These are phyloP conservation scores for Pyralis farinalis DNA, from an alignment of 2,888 invertebrate species.

Conservation along the genomic window DNA sequence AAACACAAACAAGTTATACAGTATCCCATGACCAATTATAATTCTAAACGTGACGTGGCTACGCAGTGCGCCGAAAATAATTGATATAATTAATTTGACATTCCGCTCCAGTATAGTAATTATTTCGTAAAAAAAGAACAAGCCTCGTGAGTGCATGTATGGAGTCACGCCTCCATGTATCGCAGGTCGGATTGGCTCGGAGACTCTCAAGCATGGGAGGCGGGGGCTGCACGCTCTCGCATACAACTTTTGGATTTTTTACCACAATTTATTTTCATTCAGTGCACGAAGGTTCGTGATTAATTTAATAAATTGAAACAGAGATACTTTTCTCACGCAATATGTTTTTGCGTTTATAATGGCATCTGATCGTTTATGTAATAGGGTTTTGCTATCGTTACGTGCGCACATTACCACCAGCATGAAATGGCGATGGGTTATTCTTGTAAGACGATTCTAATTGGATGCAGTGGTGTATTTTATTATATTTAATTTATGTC, in stretches of 20 bases:
- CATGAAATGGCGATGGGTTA: neutral
- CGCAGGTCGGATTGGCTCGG: constrained; percentile 32
- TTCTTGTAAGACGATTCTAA: constrained; percentile 1
- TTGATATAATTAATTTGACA: constrained; percentile 60
- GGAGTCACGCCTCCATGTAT: constrained; percentile 38
- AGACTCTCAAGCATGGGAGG: constrained; percentile 31
- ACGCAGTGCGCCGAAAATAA: constrained; percentile 40
- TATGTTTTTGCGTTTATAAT: constrained; percentile 46
- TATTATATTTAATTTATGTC: too few relatives aligned
- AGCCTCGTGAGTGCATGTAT: constrained; percentile 26
- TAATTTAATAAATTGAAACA: constrained; percentile 72
- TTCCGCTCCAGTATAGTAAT: constrained; percentile 44
- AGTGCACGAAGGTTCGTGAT: constrained; percentile 57
- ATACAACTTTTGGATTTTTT: constrained; percentile 38
- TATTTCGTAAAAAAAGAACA: constrained; percentile 50
- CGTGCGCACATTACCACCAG: neutral
- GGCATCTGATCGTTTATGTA: constrained; percentile 8
- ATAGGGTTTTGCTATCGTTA: neutral
- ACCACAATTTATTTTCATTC: constrained; percentile 43
- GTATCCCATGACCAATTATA: constrained; percentile 36
- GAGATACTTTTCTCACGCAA: constrained; percentile 58
- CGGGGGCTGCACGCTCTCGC: constrained; percentile 34
- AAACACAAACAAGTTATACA: constrained; percentile 13
- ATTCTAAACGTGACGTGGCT: constrained; percentile 32
- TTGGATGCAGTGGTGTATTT: too few relatives aligned